Conservation (phyloP, 1,140 invertebrate species). For the Aphaenogaster ashmeadi region DNA sequence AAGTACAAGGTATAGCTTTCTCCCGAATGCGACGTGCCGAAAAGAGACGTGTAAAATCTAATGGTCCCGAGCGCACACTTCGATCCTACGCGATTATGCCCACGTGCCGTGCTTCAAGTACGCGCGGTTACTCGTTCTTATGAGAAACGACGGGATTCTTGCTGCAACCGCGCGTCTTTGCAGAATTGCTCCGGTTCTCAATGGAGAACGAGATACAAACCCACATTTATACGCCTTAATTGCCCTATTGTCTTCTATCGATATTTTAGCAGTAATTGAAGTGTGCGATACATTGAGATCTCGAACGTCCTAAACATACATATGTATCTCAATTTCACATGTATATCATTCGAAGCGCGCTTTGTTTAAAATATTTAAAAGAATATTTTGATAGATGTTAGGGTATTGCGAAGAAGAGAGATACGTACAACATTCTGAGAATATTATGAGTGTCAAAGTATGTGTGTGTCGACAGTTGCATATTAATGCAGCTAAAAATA, state of each 20-base stretch:
- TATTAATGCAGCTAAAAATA: constrained; percentile 28
- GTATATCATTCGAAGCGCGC: background rate
- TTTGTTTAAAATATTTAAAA: background rate
- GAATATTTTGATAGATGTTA: background rate
- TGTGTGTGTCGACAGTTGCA: background rate
- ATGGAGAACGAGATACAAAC: background rate
- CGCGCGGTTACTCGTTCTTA: background rate
- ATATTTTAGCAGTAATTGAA: background rate
- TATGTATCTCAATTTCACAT: background rate
- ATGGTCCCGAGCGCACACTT: background rate
- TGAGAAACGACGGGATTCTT: background rate
- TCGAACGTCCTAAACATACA: background rate
- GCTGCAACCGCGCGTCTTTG: background rate
- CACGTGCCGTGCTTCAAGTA: constrained; percentile 11
- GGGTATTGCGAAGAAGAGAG: background rate
- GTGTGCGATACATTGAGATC: background rate
- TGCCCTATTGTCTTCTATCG: background rate
- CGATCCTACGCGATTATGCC: background rate
- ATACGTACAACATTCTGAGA: background rate
- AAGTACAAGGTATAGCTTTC: background rate
- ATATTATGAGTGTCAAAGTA: background rate
- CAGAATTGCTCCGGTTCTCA: background rate
- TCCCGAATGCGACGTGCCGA: constrained; percentile 12
- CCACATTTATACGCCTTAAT: background rate
- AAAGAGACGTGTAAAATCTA: constrained; percentile 35